Evolutionary conservation across 2,888 invertebrate species (phyloP).

Genomic region (Anthrax anthrax): DNA sequence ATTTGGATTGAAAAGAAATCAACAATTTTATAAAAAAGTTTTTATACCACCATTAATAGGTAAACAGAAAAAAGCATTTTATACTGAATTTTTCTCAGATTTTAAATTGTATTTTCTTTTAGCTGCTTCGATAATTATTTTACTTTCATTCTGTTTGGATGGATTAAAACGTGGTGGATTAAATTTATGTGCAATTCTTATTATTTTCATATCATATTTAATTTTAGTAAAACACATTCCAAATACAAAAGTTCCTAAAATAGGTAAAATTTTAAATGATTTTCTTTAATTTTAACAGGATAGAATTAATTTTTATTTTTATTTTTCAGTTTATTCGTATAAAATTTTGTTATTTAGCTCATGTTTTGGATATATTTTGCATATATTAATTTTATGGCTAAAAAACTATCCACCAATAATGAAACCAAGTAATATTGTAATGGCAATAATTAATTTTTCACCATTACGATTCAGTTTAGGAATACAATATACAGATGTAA

Average conservation of each 20-base stretch:
- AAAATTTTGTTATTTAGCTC: slow-evolving; percentile 20
- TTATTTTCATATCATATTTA: slow-evolving; percentile 24
- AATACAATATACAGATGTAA: slow-evolving; percentile 23
- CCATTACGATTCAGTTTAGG: slow-evolving; percentile 21
- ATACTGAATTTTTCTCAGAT: no score
- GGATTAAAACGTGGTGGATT: slow-evolving; percentile 25
- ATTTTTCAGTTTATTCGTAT: slow-evolving; percentile 21
- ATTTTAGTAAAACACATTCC: slow-evolving; percentile 25
- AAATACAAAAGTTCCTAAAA: slow-evolving; percentile 22
- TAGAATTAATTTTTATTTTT: not conserved
- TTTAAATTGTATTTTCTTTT: slow-evolving; percentile 1
- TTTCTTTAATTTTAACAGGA: not conserved
- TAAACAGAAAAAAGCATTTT: no score
- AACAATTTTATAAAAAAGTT: slow-evolving; percentile 22
- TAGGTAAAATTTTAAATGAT: slow-evolving; percentile 17
- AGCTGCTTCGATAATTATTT: slow-evolving; percentile 23
- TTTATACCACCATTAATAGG: slow-evolving; percentile 25
- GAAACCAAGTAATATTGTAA: slow-evolving; percentile 17
- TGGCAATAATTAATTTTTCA: slow-evolving; percentile 18
- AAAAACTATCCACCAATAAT: slow-evolving; percentile 24
- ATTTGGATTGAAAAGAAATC: slow-evolving; percentile 23
- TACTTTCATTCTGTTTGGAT: slow-evolving; percentile 24
- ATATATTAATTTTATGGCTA: slow-evolving; percentile 25
- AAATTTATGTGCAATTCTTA: slow-evolving; percentile 20
- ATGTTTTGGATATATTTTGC: slow-evolving; percentile 23